Base-by-base conservation (phyloP, 2,113 vertebrate genomes). In the Neodon shergylaensis region DNA sequence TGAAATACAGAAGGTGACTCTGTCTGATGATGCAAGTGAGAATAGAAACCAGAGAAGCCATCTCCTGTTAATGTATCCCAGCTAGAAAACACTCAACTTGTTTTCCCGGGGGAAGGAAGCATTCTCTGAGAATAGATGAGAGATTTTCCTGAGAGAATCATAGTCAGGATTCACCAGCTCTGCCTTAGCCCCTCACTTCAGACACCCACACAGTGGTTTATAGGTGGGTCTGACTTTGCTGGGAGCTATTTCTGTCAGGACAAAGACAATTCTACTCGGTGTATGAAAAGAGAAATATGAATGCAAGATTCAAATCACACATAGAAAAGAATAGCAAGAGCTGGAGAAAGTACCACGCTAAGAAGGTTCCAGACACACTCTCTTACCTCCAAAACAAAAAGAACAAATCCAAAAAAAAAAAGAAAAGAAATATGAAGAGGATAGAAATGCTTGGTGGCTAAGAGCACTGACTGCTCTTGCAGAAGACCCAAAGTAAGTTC, bases 341-440 rank as follows among this genome's bases (percentile, higher is more conserved):
- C 31, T 31, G 1, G 31, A 94, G 73, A 92, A 92, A 85, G 28
- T 7, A 1, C 1, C 28, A 4, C 12, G 26, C 12, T 47, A 5
- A 24, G 44, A 84, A 91, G 95, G 47, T 65, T n/a, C 26, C 73
- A 93, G 90, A 82, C 31, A 74, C 0, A 85, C 24, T 58, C 36
- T 19, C 58, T 81, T 39, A 73, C 7, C 14, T 39, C 22, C 26
- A 49, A 92, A 92, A 79, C 33, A 76, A 78, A 68, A 14, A 63
- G 66, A 92, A 49, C 14, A 94, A 92, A 39, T 7, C 7, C 95
- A 70, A 39, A 92, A 63, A 63, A 96, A 70, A 36, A 94, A 63
- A 83, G 6, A 39, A 61, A 83, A 42, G 2, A 24, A 17, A 63
- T 83, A 28, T 63, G n/a, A 24, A 16, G n/a, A 31, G 24, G 14